Percentiles rank a stretch among this genome's conserved stretches.
Evolutionary conservation across 1,140 invertebrate species (phyloP).

Genomic region (Araneus ventricosus): DNA sequence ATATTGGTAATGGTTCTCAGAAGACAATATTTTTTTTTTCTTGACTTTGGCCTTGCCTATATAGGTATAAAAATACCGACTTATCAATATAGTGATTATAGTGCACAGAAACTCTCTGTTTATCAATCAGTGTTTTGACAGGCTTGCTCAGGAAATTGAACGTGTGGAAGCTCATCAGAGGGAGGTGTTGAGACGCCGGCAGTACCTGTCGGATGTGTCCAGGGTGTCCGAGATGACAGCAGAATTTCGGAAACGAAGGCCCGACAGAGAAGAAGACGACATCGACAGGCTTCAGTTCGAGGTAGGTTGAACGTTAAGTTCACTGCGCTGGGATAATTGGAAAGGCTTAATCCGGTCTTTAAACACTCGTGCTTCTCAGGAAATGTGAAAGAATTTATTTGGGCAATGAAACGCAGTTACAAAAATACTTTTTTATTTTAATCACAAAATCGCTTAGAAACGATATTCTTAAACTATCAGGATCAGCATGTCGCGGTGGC

Average conservation of each 20-base stretch:
- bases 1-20: too few species aligned
- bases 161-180: background rate
- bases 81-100: too few species aligned
- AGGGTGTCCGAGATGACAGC: slow-evolving; percentile 29
- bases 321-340: background rate
- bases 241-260: slow-evolving; percentile 1
- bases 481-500: too few species aligned
- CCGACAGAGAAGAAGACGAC: background rate
- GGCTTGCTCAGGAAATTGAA: slow-evolving; percentile 34
- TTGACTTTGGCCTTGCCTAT: too few species aligned
- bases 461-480: too few species aligned
- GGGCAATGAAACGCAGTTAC: background rate
- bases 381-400: background rate
- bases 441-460: background rate
- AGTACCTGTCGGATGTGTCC: slow-evolving; percentile 27
- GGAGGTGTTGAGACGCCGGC: background rate
- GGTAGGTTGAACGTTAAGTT: background rate
- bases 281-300: background rate
- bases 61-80: too few species aligned
- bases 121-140: background rate
- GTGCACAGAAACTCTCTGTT: too few species aligned
- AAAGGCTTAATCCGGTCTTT: background rate
- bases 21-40: too few species aligned
- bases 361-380: background rate
- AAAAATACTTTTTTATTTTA: background rate